A percentile compares a stretch with the other conserved stretches of the same genome.
Evolutionary conservation across 2,797 vertebrate genomes (phyloP).

Genomic region (Astyanax mexicanus): DNA sequence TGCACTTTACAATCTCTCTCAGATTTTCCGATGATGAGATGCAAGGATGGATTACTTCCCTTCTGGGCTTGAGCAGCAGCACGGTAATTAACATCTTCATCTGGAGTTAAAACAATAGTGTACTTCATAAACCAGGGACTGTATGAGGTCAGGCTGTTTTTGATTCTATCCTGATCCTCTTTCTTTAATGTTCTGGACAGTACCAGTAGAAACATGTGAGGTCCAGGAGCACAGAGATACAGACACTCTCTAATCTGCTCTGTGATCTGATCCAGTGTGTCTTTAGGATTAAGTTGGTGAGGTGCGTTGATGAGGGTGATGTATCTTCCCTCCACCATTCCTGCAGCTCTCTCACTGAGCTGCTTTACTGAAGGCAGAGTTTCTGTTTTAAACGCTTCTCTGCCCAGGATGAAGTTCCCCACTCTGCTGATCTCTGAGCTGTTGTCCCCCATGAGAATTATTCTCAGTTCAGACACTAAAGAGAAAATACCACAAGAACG

Average conservation of each 20-base stretch:
- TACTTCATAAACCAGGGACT: not conserved
- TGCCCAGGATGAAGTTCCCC: not conserved
- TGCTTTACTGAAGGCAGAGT: not conserved
- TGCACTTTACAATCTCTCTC: not conserved
- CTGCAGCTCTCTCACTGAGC: slow-evolving; percentile 3
- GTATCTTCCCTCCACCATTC: slow-evolving; percentile 16
- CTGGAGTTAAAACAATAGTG: not conserved
- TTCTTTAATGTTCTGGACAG: not conserved
- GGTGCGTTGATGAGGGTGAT: slow-evolving; percentile 14
- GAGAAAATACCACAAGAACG: not conserved
- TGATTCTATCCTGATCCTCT: not conserved
- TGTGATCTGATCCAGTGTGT: not conserved
- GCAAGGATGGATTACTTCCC: not conserved
- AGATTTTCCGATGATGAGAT: not conserved
- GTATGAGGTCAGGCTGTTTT: not conserved
- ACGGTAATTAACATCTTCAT: not conserved
- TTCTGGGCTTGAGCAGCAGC: not conserved
- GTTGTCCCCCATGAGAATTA: slow-evolving; percentile 15
- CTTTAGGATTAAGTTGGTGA: not conserved
- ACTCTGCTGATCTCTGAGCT: not conserved
- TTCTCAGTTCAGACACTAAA: slow-evolving; percentile 29
- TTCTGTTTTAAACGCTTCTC: not conserved
- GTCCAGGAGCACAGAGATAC: slow-evolving; percentile 8
- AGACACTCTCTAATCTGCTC: not conserved
- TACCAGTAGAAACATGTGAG: slow-evolving; percentile 17